Evolutionary conservation across 2,113 vertebrate genomes (phyloP).

Genomic region (Megatriorchis doriae): DNA sequence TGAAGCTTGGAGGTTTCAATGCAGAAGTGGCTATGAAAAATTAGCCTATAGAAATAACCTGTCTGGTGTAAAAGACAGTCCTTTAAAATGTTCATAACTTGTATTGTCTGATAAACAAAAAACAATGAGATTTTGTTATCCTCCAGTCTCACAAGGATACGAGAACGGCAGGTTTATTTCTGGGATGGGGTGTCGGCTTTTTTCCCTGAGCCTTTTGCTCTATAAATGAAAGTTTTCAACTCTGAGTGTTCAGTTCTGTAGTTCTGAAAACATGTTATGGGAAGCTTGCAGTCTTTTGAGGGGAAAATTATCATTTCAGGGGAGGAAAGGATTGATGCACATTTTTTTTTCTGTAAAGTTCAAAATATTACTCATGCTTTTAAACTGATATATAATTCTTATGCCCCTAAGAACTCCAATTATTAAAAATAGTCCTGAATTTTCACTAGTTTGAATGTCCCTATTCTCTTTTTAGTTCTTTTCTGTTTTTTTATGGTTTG

Average conservation of each 20-base stretch:
- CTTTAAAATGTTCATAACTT: slow-evolving; percentile 14
- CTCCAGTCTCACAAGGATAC: background rate
- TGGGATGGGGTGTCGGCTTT: background rate
- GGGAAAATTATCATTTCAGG: background rate
- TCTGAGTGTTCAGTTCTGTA: background rate
- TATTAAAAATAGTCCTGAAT: slow-evolving; percentile 44
- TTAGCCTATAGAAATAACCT: slow-evolving; percentile 35
- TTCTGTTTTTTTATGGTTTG: slow-evolving; percentile 40
- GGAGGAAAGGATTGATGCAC: background rate
- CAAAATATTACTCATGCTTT: slow-evolving; percentile 32
- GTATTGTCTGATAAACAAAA: background rate
- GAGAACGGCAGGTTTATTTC: background rate
- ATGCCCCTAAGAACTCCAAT: slow-evolving; percentile 40
- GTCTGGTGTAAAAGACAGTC: background rate
- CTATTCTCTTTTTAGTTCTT: slow-evolving; percentile 2
- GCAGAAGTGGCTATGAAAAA: slow-evolving; percentile 39
- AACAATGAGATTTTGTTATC: background rate
- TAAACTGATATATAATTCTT: slow-evolving; percentile 24
- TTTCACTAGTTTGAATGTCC: background rate
- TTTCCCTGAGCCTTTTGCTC: background rate
- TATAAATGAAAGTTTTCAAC: background rate
- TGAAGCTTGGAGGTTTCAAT: slow-evolving; percentile 4
- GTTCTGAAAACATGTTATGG: background rate
- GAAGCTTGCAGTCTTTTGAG: background rate
- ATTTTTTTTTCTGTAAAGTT: background rate